Evolutionary conservation across 2,797 vertebrate genomes (phyloP).

Genomic region (Chromobotia macracanthus): DNA sequence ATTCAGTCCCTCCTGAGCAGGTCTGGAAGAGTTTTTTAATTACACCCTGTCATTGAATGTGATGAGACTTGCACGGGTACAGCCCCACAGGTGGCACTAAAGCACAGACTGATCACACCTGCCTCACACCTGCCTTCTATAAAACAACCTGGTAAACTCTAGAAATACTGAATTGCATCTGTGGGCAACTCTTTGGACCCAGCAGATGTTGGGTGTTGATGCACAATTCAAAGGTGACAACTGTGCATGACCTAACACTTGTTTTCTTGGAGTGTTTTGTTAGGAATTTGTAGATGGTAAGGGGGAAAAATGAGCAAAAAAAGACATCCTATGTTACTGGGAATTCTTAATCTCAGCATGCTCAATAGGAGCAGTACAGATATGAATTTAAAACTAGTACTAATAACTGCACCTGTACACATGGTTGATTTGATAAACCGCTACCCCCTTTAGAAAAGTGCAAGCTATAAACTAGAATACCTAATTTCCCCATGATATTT

Average conservation of each 20-base stretch:
- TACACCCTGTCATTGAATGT: conserved; percentile 60
- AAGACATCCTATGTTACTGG: not conserved
- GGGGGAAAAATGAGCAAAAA: not conserved
- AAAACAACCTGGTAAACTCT: conserved; percentile 13
- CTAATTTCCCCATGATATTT: not conserved
- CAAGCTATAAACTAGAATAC: not conserved
- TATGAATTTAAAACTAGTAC: not conserved
- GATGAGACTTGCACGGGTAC: conserved; percentile 59
- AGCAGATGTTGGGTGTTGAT: conserved; percentile 5
- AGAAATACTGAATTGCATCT: conserved; percentile 36
- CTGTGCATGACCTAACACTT: not conserved
- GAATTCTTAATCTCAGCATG: not conserved
- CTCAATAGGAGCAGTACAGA: not conserved
- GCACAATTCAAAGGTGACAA: not conserved
- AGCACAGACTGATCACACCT: conserved; percentile 19
- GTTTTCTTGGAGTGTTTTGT: not conserved
- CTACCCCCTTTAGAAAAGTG: not conserved
- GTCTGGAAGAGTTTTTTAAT: conserved; percentile 67
- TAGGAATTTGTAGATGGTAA: not conserved
- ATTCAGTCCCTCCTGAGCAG: conserved; percentile 50
- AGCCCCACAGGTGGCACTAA: conserved; percentile 45
- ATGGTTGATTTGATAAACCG: not conserved
- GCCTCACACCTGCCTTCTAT: conserved; percentile 26
- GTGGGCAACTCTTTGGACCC: not conserved
- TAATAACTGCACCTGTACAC: not conserved